phyloP scores from a whole-genome alignment of 2,113 vertebrate genomes.

The Stomatorhinus ivindoensis region DNA sequence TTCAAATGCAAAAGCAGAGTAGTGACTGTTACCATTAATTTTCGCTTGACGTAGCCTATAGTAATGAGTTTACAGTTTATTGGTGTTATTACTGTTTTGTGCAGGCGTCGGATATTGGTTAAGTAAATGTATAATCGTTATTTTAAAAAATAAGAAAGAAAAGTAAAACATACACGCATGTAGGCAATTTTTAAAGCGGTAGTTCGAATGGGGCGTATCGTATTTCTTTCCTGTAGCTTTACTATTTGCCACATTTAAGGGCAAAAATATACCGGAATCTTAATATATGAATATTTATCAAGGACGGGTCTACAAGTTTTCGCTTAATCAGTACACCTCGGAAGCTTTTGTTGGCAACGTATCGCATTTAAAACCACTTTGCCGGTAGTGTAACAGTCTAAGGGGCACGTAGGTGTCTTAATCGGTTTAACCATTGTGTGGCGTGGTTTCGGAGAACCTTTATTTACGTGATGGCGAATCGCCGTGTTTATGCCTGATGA shows the following conservation, averaged over 20 bases:
- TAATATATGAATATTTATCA: conserved; percentile 62
- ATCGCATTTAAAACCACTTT: conserved; percentile 38
- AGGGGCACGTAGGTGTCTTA: conserved; percentile 22
- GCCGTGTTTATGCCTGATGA: background rate
- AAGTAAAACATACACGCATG: conserved; percentile 28
- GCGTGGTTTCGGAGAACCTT: conserved; percentile 37
- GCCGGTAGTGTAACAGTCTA: conserved; percentile 30
- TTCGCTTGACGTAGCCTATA: background rate
- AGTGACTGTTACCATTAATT: background rate
- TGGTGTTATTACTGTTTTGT: background rate
- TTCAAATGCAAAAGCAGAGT: background rate
- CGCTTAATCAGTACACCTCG: conserved; percentile 21
- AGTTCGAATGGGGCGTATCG: conserved; percentile 49
- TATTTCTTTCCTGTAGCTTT: conserved; percentile 43
- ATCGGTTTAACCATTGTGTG: conserved; percentile 40
- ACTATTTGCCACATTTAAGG: conserved; percentile 48
- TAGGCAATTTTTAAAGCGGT: conserved; percentile 25
- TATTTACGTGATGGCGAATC: background rate
- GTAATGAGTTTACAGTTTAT: background rate
- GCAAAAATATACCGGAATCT: conserved; percentile 42
- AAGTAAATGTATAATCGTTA: background rate
- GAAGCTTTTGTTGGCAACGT: conserved; percentile 38
- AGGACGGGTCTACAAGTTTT: conserved; percentile 36
- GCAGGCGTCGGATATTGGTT: background rate
- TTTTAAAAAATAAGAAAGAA: conserved; percentile 7